Evolutionary conservation across 1,140 invertebrate genomes (phyloP), one percentile per base, ranked within the genome.

Genomic region (Drosophila bifasciata): DNA sequence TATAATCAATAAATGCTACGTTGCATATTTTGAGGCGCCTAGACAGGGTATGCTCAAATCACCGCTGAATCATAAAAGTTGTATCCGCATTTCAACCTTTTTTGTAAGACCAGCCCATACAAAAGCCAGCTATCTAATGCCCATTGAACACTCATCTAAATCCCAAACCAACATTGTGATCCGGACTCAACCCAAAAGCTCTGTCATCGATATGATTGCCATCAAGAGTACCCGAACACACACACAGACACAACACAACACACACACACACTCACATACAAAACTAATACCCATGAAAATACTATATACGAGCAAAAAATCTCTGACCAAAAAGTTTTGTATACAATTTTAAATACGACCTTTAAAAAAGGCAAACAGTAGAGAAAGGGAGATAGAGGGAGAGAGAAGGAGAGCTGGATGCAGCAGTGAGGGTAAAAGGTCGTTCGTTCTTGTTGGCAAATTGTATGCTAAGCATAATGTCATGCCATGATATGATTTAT

Each of bases 401-500:
- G 0, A 23, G 39, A 9, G 23, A n/a, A n/a, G 0, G 23, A 0
- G n/a, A 23, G 28, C 16, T 40, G 16, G 39, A 67, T n/a, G 48
- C 32, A 32, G 23, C 43, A 32, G 40, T 15, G 59, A 44, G 43
- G 64, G 11, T 46, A 72, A 66, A 66, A 83, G 79, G 74, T 83
- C 52, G 56, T 50, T 67, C n/a, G 32, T 36, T 36, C 32, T 36
- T 58, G 44, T 43, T 67, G 79, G 79, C 74, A 78, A 84, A 83
- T 78, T 83, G 74, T 83, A 67, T 78, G 60, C 73, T 81, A 68
- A 77, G 81, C 73, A 85, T 81, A 85, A 85, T 85, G 81, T 70
- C 72, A 77, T 68, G 81, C 68, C 81, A 74, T 80, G 76, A 85
- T 86, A 85, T 85, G 81, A 85, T 85, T 85, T 85, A 85, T 85